Conservation (phyloP, 2,113 vertebrate genomes). For the Acrocephalus kingi region DNA sequence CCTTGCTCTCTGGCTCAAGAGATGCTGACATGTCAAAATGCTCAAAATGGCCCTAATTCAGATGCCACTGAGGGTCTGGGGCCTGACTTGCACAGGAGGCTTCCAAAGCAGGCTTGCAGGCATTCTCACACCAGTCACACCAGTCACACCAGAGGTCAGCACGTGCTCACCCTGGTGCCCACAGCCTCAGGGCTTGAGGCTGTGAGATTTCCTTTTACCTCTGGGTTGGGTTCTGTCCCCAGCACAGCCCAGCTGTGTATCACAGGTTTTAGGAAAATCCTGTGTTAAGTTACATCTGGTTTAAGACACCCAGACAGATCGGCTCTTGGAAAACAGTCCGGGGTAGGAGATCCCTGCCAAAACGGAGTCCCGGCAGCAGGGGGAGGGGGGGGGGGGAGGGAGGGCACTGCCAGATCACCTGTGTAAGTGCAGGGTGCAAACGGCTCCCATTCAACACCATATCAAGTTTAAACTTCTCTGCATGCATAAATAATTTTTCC, state of each 20-base stretch:
- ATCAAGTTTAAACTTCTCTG: neutral
- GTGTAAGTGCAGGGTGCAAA: neutral
- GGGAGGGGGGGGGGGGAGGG: too few species aligned
- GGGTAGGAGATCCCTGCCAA: neutral
- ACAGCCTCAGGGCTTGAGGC: neutral
- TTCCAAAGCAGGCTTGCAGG: neutral
- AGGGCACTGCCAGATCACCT: neutral
- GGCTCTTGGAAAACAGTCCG: neutral
- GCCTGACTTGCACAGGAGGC: neutral
- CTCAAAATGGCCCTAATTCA: neutral
- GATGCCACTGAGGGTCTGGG: neutral
- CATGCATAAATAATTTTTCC: neutral
- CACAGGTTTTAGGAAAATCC: neutral
- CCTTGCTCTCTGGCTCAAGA: neutral
- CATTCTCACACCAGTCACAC: neutral
- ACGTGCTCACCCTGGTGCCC: accelerated
- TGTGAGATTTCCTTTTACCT: neutral
- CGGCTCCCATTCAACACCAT: neutral
- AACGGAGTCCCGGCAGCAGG: neutral
- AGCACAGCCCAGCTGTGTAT: neutral
- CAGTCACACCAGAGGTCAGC: neutral
- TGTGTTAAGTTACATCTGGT: neutral
- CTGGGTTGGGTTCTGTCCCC: neutral
- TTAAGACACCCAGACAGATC: neutral
- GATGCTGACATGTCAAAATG: neutral